A percentile compares a stretch with the other conserved stretches of the same genome.
phyloP scores from a whole-genome alignment of 2,888 invertebrate species.

The Agriopis marginaria region DNA sequence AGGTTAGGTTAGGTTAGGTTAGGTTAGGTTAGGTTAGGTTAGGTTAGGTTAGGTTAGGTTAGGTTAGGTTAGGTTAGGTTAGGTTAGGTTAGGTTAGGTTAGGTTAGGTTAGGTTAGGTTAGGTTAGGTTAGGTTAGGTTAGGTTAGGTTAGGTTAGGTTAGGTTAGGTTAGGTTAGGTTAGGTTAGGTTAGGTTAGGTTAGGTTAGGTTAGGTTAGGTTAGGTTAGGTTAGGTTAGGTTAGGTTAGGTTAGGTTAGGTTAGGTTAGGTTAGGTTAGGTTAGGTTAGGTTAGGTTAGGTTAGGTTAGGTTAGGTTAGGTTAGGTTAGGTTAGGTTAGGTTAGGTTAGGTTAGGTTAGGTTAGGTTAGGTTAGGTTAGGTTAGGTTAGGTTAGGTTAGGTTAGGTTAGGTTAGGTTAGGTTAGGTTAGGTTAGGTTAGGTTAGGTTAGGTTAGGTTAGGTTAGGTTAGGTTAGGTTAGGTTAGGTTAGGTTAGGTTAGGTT shows the following conservation, averaged over 20 bases:
- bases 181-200: conserved; percentile 10
- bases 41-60: conserved; percentile 41
- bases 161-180: conserved; percentile 29
- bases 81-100: conserved; percentile 13
- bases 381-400: conserved; percentile 7
- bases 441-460: conserved; percentile 10
- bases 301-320: conserved; percentile 16
- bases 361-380: conserved; percentile 10
- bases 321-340: conserved; percentile 10
- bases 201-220: conserved; percentile 16
- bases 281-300: conserved; percentile 8
- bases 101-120: conserved; percentile 10
- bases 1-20: conserved; percentile 6
- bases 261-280: conserved; percentile 10
- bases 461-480: conserved; percentile 8
- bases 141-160: conserved; percentile 9
- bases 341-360: conserved; percentile 23
- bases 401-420: conserved; percentile 7
- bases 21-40: conserved; percentile 22
- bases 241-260: conserved; percentile 10
- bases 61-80: conserved; percentile 10
- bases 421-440: conserved; percentile 10
- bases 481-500: conserved; percentile 5
- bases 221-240: conserved; percentile 10
- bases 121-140: conserved; percentile 10